Evolutionary conservation across 2,888 invertebrate genomes (phyloP).

Genomic region (Sicus ferrugineus): DNA sequence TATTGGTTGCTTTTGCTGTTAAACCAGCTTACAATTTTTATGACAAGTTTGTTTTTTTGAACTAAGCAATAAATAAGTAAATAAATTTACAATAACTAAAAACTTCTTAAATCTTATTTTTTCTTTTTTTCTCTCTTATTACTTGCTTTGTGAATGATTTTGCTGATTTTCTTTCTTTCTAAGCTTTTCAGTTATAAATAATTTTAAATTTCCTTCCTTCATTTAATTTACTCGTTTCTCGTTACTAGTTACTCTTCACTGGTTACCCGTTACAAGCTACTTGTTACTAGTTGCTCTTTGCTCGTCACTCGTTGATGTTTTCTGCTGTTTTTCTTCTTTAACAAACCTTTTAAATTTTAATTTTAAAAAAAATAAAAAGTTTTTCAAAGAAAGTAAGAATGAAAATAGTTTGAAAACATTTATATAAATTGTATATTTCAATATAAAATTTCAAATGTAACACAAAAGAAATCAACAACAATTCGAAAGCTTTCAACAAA

Average conservation of each 20-base stretch:
- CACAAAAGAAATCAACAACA: neutral
- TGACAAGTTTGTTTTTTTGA: too few species aligned
- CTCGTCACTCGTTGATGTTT: constrained; percentile 29
- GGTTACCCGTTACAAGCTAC: neutral
- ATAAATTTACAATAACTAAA: too few species aligned
- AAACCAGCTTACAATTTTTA: too few species aligned
- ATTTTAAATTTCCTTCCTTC: neutral
- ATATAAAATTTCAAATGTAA: neutral
- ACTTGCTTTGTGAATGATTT: too few species aligned
- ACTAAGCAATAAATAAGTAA: too few species aligned
- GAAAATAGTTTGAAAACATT: neutral
- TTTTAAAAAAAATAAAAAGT: neutral
- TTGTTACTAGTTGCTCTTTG: constrained; percentile 32
- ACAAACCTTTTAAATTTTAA: constrained; percentile 10
- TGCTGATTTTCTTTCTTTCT: too few species aligned
- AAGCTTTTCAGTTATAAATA: too few species aligned
- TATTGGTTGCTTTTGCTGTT: too few species aligned
- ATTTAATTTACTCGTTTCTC: neutral
- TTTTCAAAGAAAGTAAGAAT: constrained; percentile 1
- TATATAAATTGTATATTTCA: neutral
- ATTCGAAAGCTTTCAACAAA: neutral
- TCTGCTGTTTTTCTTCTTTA: neutral
- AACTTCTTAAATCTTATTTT: too few species aligned
- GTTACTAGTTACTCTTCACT: neutral
- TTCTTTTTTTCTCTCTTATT: too few species aligned